Evolutionary conservation across 2,797 vertebrate genomes (phyloP), one percentile per base, ranked within the genome.

Genomic region (Denticeps clupeoides): DNA sequence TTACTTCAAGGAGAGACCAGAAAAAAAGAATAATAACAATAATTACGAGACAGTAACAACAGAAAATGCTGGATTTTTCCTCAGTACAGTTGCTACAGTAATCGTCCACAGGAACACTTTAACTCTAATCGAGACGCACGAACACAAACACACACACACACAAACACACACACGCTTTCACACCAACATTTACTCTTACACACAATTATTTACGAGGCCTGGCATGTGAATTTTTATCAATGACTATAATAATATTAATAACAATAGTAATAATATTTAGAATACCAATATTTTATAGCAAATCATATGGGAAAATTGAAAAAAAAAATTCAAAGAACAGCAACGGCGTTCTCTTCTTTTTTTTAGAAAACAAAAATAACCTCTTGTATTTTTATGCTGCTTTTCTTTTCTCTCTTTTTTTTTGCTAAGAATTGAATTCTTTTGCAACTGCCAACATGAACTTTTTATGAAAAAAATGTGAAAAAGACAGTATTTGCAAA

Each of bases 341-440:
- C 59, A 78, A 83, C 80, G 71, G 74, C 81, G 81, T 83, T 83
- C 77, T 78, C n/a, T 82, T 81, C 81, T 79, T 85, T 56, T 85
- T 86, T 85, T 77, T 80, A 83, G 79, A 82, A 78, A 86, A 74
- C 42, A 68, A 83, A 72, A 83, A 83, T 80, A 81, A 86, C 82
- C 84, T 86, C 82, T 82, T 86, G 83, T 87, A 87, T 87, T 87
- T 87, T 86, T 85, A 86, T 87, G 85, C 85, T 87, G 84, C 84
- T 86, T 85, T 83, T 82, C 3, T 18, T 37, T n/a, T n/a, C n/a
- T n/a, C n/a, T 19, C 82, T 87, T 83, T 87, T 83, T 84, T 83
- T 85, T 85, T 85, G 82, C 79, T 84, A 81, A 81, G 78, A 83
- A 83, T 80, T 79, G 65, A 82, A 85, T 86, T 87, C 76, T 86